Percentiles rank a stretch among this genome's conserved stretches.
phyloP scores from a whole-genome alignment of 1,140 invertebrate genomes.

The Tetragnatha versicolor region DNA sequence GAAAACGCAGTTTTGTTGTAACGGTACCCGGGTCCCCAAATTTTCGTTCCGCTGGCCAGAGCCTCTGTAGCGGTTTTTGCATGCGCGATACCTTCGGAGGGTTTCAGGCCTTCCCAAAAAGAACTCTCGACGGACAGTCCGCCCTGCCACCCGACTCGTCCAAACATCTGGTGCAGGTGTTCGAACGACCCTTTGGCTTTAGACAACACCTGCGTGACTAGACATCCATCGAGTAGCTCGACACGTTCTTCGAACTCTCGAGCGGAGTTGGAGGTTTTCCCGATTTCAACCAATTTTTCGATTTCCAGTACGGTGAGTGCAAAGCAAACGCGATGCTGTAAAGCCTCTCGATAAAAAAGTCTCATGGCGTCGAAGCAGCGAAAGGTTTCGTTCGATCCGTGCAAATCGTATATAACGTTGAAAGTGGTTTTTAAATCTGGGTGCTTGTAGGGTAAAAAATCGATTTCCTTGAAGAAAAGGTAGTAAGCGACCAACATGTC shows the following conservation, averaged over 20 bases:
- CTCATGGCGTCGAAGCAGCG: slow-evolving; percentile 2
- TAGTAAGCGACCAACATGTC: slow-evolving; percentile 37
- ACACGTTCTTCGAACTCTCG: background rate
- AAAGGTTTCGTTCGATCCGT: slow-evolving; percentile 5
- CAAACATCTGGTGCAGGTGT: too few relatives aligned
- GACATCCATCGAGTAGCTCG: background rate
- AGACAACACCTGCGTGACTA: background rate
- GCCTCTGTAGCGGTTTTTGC: too few relatives aligned
- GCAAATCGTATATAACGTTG: slow-evolving; percentile 15
- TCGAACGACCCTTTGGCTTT: slow-evolving; percentile 18
- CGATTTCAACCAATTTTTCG: background rate
- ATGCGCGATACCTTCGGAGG: too few relatives aligned
- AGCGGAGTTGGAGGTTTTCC: background rate
- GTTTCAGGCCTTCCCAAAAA: too few relatives aligned
- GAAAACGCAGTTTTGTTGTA: too few relatives aligned
- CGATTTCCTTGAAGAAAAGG: background rate
- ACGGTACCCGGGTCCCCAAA: too few relatives aligned
- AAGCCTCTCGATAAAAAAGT: background rate
- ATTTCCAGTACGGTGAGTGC: slow-evolving; percentile 8
- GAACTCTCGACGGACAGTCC: too few relatives aligned
- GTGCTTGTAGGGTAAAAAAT: slow-evolving; percentile 21
- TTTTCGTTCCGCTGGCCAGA: too few relatives aligned
- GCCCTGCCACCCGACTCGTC: too few relatives aligned
- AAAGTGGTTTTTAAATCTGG: background rate
- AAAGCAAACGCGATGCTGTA: background rate